Percentiles rank a stretch among this genome's conserved stretches.
Conservation (phyloP, 2,113 vertebrate genomes). For the Zapornia atra region DNA sequence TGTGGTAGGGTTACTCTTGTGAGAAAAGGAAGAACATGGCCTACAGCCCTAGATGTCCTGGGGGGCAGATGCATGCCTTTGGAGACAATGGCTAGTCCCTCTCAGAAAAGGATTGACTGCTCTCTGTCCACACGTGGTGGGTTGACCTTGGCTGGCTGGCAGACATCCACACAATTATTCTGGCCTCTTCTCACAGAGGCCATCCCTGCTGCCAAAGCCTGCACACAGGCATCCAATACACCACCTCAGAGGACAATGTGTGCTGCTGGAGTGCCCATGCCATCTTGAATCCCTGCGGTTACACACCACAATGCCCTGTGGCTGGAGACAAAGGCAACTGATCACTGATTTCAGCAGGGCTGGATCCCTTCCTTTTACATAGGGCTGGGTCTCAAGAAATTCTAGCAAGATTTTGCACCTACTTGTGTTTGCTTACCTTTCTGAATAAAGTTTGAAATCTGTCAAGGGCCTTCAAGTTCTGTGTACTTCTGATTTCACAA, state of each 20-base stretch:
- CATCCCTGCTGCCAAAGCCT: neutral
- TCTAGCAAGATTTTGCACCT: neutral
- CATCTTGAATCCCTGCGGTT: neutral
- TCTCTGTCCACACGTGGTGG: neutral
- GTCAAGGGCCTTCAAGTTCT: neutral
- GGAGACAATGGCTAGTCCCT: neutral
- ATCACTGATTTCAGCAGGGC: neutral
- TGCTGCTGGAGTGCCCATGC: neutral
- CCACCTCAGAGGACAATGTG: neutral
- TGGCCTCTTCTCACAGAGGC: neutral
- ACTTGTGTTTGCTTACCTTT: neutral
- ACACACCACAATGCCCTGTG: rapidly evolving
- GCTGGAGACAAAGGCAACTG: neutral
- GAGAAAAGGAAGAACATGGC: neutral
- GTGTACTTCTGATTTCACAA: neutral
- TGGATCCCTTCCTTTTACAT: neutral
- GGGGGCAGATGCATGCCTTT: neutral
- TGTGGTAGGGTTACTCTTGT: neutral
- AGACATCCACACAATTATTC: rapidly evolving
- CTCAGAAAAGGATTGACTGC: neutral
- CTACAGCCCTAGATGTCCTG: neutral
- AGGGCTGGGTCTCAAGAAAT: neutral
- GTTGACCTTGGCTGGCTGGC: neutral
- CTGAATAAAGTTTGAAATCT: neutral
- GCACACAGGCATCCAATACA: neutral